phyloP scores from a whole-genome alignment of 2,888 invertebrate species.

The Galerucella pusilla region DNA sequence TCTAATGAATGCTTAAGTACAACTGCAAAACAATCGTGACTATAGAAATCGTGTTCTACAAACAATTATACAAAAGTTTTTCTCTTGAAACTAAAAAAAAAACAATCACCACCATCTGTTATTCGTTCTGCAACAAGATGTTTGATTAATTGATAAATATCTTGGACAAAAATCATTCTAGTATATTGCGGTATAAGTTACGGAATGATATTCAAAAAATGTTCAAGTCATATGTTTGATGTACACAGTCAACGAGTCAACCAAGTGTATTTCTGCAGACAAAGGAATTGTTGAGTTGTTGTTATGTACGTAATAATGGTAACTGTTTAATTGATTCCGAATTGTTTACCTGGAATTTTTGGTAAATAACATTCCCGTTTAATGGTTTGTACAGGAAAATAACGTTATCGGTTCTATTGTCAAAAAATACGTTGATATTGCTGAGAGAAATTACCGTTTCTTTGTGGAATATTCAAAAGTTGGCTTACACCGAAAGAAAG shows the following conservation, averaged over 20 bases:
- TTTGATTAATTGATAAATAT: constrained; percentile 1
- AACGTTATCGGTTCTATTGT: not conserved
- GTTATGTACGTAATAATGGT: not conserved
- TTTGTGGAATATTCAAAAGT: too few relatives aligned
- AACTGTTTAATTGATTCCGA: not conserved
- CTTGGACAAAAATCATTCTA: constrained; percentile 26
- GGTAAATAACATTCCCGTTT: not conserved
- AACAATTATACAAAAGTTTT: constrained; percentile 3
- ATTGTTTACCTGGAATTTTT: not conserved
- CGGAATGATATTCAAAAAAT: constrained; percentile 34
- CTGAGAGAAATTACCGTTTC: too few relatives aligned
- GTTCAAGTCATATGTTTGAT: constrained; percentile 42
- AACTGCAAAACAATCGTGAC: not conserved
- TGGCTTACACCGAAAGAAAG: too few relatives aligned
- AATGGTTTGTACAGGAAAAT: not conserved
- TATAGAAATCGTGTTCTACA: constrained; percentile 1
- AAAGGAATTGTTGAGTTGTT: constrained; percentile 5
- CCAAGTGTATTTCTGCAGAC: constrained; percentile 15
- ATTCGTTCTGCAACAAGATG: not conserved
- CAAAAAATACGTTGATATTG: not conserved
- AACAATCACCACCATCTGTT: constrained; percentile 16
- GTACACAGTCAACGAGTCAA: constrained; percentile 25
- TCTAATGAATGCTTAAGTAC: too few relatives aligned
- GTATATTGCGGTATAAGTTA: constrained; percentile 37
- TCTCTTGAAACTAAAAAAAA: not conserved